Evolutionary conservation across 2,888 invertebrate genomes (phyloP), one percentile per base, ranked within the genome.

Genomic region (Eueremaeus valkanovi): DNA sequence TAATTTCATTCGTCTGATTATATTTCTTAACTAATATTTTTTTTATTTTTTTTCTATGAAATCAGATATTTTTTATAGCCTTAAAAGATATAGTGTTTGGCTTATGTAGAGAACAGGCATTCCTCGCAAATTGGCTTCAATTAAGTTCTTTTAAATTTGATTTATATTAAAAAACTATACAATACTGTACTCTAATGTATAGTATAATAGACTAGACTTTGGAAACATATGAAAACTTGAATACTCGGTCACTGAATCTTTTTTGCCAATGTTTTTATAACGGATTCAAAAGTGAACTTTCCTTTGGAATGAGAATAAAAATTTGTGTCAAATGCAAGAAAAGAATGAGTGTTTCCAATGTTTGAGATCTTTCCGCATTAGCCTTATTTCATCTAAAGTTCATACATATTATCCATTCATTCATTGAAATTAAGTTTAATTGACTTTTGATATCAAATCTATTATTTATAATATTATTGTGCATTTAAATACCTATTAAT

Each of bases 341-440:
- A 68, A 63, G 16, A 68, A 68, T 40, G 68, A 27, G 6, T 21
- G 8, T 33, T n/a, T n/a, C n/a, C n/a, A n/a, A n/a, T n/a, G n/a
- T n/a, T 40, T 40, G 16, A 68, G 9, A 40, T 68, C 68, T 68
- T 68, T 68, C 68, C 36, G 51, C 73, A 49, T 40, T 68, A 68
- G 40, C 68, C 68, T 68, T 40, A 68, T 68, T 68, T 68, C 68
- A 68, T n/a, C 63, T 29, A 63, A 63, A 63, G 63, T 63, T 63
- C 63, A 63, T 18, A 63, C 18, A 13, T 63, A 63, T 63, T 63
- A 63, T 63, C 0, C 18, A 33, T 31, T 33, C n/a, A 29, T n/a
- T 61, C 13, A 33, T n/a, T n/a, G 18, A 63, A 13, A 63, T 63
- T 63, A 27, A 3, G 6, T 61, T 8, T n/a, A 21, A 5, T 24